Conservation (phyloP, 2,113 vertebrate species). For the Sturnira hondurensis region DNA sequence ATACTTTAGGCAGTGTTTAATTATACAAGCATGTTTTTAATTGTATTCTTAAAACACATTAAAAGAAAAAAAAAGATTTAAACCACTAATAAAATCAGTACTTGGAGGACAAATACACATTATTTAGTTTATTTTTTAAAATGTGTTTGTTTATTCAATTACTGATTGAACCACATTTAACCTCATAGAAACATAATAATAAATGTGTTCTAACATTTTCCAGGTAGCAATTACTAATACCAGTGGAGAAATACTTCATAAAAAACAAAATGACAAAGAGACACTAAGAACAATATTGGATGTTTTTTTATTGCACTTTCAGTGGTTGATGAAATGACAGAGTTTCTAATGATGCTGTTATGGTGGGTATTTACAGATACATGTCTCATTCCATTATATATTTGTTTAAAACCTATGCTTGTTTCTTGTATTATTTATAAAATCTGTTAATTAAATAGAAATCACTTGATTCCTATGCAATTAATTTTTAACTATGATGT, state of each 20-base stretch:
- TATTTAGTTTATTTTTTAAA: constrained; percentile 60
- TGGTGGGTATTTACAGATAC: neutral
- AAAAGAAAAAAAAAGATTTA: constrained; percentile 47
- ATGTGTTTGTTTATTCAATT: constrained; percentile 61
- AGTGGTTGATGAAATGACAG: neutral
- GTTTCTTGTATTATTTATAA: neutral
- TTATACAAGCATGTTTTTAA: constrained; percentile 76
- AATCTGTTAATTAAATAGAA: neutral
- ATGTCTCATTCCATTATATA: neutral
- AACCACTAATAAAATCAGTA: constrained; percentile 73
- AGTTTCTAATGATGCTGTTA: neutral
- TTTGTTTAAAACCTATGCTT: neutral
- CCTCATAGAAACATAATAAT: neutral
- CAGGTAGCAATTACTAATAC: neutral
- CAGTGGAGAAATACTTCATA: neutral
- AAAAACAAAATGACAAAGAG: neutral
- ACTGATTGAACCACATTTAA: constrained; percentile 18
- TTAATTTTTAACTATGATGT: neutral
- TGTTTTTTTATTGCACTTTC: neutral
- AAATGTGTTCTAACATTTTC: neutral
- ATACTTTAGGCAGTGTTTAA: constrained; percentile 62
- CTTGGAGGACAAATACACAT: constrained; percentile 60
- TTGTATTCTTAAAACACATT: constrained; percentile 70
- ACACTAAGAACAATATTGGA: neutral
- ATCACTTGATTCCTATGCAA: neutral